Evolutionary conservation across 2,888 invertebrate genomes (phyloP).

Genomic region (Nemapogon koenigi): DNA sequence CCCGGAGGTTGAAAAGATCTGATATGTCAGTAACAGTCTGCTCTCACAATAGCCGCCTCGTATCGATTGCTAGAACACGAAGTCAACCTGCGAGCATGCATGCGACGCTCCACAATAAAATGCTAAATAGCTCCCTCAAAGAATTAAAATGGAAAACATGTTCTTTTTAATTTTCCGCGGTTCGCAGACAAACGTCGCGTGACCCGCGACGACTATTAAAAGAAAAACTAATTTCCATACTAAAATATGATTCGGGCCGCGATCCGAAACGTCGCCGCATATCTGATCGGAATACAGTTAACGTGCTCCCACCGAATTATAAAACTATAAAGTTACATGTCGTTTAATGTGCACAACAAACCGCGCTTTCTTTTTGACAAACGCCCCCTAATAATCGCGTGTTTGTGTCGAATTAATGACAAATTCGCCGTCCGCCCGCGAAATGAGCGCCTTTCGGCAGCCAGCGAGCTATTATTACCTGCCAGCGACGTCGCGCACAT

Average conservation of each 20-base stretch:
- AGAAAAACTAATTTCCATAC: constrained; percentile 60
- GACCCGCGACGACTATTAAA: constrained; percentile 48
- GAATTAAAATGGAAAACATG: constrained; percentile 33
- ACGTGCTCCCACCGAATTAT: constrained; percentile 54
- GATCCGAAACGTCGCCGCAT: constrained; percentile 33
- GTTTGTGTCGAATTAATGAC: constrained; percentile 54
- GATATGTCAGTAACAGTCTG: no score
- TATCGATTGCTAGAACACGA: constrained; percentile 5
- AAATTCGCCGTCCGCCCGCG: constrained; percentile 45
- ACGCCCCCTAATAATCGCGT: constrained; percentile 55
- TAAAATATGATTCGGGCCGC: constrained; percentile 42
- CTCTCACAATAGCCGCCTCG: no score
- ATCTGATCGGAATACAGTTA: constrained; percentile 57
- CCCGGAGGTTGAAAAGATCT: no score
- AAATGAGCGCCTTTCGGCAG: constrained; percentile 16
- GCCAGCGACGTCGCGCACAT: constrained; percentile 43
- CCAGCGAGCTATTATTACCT: constrained; percentile 41
- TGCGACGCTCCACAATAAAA: constrained; percentile 21
- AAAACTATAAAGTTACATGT: constrained; percentile 39
- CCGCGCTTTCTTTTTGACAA: constrained; percentile 51
- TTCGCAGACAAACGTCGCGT: constrained; percentile 33
- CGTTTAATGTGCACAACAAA: constrained; percentile 30
- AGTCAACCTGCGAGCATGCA: constrained; percentile 13
- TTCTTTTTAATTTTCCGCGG: constrained; percentile 29
- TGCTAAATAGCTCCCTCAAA: constrained; percentile 31